These are phyloP conservation scores for Polietes domitor DNA, from an alignment of 2,888 invertebrate genomes.

Conservation along the genomic window DNA sequence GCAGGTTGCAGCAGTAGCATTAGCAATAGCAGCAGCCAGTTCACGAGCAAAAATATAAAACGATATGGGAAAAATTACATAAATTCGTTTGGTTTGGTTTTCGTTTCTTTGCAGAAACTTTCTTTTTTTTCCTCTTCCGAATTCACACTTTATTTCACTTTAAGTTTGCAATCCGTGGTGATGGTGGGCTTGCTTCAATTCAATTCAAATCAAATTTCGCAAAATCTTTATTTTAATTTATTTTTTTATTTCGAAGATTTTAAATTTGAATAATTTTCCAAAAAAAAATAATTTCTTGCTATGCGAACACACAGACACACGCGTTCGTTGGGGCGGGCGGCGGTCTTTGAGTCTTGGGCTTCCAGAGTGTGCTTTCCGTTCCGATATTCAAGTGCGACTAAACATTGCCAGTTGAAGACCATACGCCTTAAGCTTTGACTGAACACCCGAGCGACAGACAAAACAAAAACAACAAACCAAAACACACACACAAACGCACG, in stretches of 20 bases:
- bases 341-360: not conserved
- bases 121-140: constrained; percentile 29
- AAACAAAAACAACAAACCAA: constrained; percentile 35
- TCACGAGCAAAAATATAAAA: not conserved
- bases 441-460: constrained; percentile 37
- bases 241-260: constrained; percentile 25
- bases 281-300: not conserved
- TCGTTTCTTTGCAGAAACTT: constrained; percentile 18
- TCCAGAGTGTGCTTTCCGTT: constrained; percentile 56
- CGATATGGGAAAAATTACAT: constrained; percentile 22
- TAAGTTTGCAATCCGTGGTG: not conserved
- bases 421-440: constrained; percentile 55
- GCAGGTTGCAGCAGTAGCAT: constrained; percentile 51
- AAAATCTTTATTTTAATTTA: constrained; percentile 39
- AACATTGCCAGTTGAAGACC: constrained; percentile 59
- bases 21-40: not conserved
- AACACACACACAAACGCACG: not conserved
- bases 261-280: not conserved
- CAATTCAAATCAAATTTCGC: constrained; percentile 2
- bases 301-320: not conserved
- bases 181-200: not conserved
- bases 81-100: constrained; percentile 4
- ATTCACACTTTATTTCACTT: not conserved
- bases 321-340: not conserved
- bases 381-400: constrained; percentile 61